Evolutionary conservation across 2,888 invertebrate species (phyloP), one percentile per base, ranked within the genome.

Genomic region (Calameuta pallipes): DNA sequence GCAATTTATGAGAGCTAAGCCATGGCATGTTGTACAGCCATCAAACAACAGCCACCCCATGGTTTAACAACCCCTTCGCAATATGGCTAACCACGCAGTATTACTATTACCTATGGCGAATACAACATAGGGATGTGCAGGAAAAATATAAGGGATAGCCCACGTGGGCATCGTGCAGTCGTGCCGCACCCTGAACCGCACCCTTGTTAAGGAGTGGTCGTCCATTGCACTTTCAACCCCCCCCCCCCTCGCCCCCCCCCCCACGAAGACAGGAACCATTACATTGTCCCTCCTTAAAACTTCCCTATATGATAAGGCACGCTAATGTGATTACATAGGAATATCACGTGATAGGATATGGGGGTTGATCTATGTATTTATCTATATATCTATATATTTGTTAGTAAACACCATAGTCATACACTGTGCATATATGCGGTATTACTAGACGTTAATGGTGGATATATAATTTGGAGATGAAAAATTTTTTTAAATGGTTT

Each of bases 181-280:
- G 68, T 74, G 83, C 86, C 88, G 76, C 88, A 85, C 88, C 88
- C 88, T 85, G 78, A 80, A 78, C 71, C 71, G 73, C 88, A 74
- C 88, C 88, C 85, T 86, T 79, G 35, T 33, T 33, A 78, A 80
- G 87, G 85, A 71, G 84, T 82, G 84, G 82, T 82, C 81, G 81
- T 82, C 77, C 83, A 82, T 87, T 85, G 85, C 87, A 86, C 85
- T 82, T 83, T 85, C 82, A 80, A 82, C 85, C 85, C 84, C 82
- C 85, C 83, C 82, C 74, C 74, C 74, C 9, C 23, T n/a, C n/a
- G n/a, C 11, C 85, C 84, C 83, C 82, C 85, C 84, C 82, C 76
- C 74, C 41, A 70, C 82, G 85, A 81, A 85, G 84, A 83, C 85
- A 85, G 35, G 33, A 35, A 35, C 78, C 82, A 82, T 85, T 84